Evolutionary conservation across 2,888 invertebrate genomes (phyloP).

Genomic region (Eupithecia subumbrata): DNA sequence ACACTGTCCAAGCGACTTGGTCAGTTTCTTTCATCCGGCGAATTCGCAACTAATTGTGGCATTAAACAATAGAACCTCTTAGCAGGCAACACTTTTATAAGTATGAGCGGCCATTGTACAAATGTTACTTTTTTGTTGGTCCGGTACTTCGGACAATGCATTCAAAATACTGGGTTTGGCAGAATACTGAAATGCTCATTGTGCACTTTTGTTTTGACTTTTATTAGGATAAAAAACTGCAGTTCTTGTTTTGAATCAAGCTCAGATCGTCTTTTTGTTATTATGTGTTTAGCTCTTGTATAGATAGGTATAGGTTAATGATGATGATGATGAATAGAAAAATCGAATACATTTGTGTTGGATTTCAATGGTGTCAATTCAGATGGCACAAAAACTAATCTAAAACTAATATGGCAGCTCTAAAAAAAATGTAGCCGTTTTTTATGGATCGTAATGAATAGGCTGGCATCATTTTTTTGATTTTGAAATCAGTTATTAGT

Average conservation of each 20-base stretch:
- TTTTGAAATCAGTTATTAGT: not conserved
- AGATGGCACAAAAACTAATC: not conserved
- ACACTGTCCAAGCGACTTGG: constrained; percentile 67
- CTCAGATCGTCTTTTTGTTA: not conserved
- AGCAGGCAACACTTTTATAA: constrained; percentile 51
- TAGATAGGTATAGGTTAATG: too few species aligned
- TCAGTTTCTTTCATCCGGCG: constrained; percentile 80
- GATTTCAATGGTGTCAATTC: not conserved
- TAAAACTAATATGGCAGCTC: not conserved
- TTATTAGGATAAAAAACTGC: not conserved
- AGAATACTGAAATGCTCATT: constrained; percentile 16
- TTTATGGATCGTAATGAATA: not conserved
- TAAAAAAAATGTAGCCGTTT: too few species aligned
- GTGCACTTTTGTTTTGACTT: constrained; percentile 23
- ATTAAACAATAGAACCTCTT: constrained; percentile 84
- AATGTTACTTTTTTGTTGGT: constrained; percentile 38
- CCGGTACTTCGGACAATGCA: constrained; percentile 35
- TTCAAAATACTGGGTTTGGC: constrained; percentile 36
- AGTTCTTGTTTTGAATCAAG: not conserved
- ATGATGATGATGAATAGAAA: not conserved
- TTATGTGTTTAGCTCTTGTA: not conserved
- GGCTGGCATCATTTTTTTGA: too few species aligned
- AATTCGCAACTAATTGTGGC: constrained; percentile 79
- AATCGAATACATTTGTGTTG: too few species aligned
- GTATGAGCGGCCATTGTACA: constrained; percentile 61